Evolutionary conservation across 2,113 vertebrate genomes (phyloP).

Genomic region (Campylomormyrus tamandua): DNA sequence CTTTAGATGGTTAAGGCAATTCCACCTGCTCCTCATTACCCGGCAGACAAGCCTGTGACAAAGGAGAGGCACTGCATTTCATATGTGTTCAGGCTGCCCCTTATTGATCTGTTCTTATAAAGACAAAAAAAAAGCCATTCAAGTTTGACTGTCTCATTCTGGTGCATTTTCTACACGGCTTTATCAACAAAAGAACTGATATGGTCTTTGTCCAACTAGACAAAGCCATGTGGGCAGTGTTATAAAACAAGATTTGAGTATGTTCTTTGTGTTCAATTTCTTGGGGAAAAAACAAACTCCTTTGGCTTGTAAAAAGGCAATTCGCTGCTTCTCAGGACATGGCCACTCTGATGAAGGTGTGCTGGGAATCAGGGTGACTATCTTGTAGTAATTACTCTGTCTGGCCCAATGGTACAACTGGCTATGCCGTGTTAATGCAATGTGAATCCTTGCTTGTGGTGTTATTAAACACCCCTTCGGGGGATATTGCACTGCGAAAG

Average conservation of each 20-base stretch:
- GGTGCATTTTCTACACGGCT: not conserved
- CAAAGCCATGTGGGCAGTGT: not conserved
- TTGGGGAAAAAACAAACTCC: not conserved
- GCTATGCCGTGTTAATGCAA: not conserved
- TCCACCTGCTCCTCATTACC: not conserved
- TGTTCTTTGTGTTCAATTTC: not conserved
- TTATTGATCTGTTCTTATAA: not conserved
- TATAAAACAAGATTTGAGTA: not conserved
- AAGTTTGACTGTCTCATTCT: not conserved
- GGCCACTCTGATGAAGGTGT: not conserved
- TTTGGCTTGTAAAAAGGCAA: not conserved
- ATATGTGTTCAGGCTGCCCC: not conserved
- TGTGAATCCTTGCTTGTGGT: not conserved
- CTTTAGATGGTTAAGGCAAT: not conserved
- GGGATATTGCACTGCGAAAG: not conserved
- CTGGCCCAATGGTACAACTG: not conserved
- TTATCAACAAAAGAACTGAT: not conserved
- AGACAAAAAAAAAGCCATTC: not conserved
- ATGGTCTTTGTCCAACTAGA: not conserved
- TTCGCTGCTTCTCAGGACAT: not conserved
- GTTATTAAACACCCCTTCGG: not conserved
- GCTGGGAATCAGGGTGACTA: not conserved
- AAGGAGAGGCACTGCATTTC: not conserved
- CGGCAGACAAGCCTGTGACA: not conserved
- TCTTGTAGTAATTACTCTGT: conserved; percentile 6